Evolutionary conservation across 2,113 vertebrate species (phyloP).

Genomic region (Pelobates fuscus): DNA sequence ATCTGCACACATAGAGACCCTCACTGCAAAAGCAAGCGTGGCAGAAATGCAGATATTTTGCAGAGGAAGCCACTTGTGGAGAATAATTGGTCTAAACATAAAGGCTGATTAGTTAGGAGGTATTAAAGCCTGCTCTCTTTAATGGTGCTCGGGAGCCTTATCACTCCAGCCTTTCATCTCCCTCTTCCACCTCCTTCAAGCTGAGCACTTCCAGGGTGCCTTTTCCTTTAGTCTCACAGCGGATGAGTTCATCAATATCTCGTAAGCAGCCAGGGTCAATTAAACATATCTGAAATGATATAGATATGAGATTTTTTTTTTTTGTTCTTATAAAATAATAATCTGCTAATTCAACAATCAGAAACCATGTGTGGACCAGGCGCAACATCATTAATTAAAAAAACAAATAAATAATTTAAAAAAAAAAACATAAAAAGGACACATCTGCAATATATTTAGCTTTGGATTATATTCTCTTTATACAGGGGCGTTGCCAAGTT

Average conservation of each 20-base stretch:
- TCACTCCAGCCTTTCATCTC: conserved; percentile 89
- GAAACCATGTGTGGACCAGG: too few species aligned
- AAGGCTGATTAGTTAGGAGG: conserved; percentile 7
- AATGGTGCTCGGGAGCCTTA: background rate
- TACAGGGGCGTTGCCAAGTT: too few species aligned
- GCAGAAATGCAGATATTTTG: conserved; percentile 12
- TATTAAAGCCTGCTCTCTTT: background rate
- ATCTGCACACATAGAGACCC: too few species aligned
- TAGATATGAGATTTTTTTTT: background rate
- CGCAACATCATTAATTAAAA: too few species aligned
- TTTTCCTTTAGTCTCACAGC: conserved; percentile 89
- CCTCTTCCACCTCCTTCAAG: conserved; percentile 95
- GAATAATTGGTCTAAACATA: background rate
- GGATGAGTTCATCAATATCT: conserved; percentile 93
- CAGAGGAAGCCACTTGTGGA: conserved; percentile 31
- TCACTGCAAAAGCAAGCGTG: too few species aligned
- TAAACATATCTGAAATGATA: conserved; percentile 81
- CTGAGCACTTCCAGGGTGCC: conserved; percentile 90
- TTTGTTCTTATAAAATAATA: too few species aligned
- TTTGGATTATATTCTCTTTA: too few species aligned
- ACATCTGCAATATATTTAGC: too few species aligned
- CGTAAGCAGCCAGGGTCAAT: conserved; percentile 95
- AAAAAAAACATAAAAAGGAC: too few species aligned
- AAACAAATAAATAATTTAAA: too few species aligned
- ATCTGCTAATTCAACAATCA: too few species aligned